Percentiles rank a stretch among this genome's conserved stretches.
Evolutionary conservation across 2,888 invertebrate species (phyloP).

Genomic region (Fragum fragum): DNA sequence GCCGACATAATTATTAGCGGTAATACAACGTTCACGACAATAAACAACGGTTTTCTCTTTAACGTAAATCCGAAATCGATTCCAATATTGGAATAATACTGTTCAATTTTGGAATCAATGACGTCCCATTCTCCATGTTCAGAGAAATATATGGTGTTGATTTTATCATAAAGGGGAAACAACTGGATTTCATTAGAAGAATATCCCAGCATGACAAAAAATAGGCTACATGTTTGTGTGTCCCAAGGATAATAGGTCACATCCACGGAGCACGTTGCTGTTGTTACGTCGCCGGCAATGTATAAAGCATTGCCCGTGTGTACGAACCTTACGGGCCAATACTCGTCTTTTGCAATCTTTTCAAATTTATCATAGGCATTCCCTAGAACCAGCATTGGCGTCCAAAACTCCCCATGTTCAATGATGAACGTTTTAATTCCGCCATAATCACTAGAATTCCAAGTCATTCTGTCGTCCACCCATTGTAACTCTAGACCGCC

Average conservation of each 20-base stretch:
- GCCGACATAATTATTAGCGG: slow-evolving; percentile 60
- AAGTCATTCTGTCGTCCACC: slow-evolving; percentile 42
- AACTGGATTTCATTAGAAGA: slow-evolving; percentile 30
- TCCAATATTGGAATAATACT: slow-evolving; percentile 13
- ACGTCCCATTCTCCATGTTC: slow-evolving; percentile 60
- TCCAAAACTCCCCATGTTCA: slow-evolving; percentile 37
- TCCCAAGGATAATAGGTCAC: slow-evolving; percentile 49
- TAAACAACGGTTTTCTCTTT: slow-evolving; percentile 50
- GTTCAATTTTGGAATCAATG: slow-evolving; percentile 4
- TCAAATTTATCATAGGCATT: slow-evolving; percentile 21
- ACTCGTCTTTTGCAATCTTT: background rate
- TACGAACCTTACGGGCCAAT: slow-evolving; percentile 13
- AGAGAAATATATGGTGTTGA: slow-evolving; percentile 22
- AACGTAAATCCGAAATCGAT: slow-evolving; percentile 18
- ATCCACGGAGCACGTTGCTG: slow-evolving; percentile 40
- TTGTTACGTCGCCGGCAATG: slow-evolving; percentile 31
- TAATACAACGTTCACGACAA: slow-evolving; percentile 57
- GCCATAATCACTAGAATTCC: slow-evolving; percentile 36
- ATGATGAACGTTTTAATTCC: slow-evolving; percentile 28
- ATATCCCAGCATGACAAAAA: slow-evolving; percentile 26
- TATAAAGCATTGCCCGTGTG: slow-evolving; percentile 16
- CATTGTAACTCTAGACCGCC: slow-evolving; percentile 18
- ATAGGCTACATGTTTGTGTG: slow-evolving; percentile 37
- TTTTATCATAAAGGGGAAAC: background rate
- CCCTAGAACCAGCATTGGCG: slow-evolving; percentile 38